Base-by-base conservation (phyloP, 1,140 invertebrate species). In the Monochamus saltuarius region DNA sequence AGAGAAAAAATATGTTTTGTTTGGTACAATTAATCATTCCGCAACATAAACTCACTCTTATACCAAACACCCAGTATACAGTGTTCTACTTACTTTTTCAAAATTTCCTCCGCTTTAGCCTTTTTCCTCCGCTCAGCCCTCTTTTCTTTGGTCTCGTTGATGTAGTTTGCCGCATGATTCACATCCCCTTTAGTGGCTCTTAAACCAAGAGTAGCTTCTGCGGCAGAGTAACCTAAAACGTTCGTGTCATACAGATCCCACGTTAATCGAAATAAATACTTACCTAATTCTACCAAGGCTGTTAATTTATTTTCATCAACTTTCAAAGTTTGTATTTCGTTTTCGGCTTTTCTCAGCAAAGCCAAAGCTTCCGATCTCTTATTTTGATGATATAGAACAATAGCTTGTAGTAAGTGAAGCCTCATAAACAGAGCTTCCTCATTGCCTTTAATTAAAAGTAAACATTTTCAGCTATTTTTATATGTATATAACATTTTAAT, bases 321-420 rank as follows among this genome's bases (percentile, higher is more conserved):
- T 75, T 84, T 83, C 0, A 91, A 72, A 29, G 72, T 75, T 17
- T 75, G 72, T 1, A 90, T 71, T 71, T 90, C 87, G 0, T 52
- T 40, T 64, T 87, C 82, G 0, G 85, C 87, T 56, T 81, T 75
- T 39, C 78, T 74, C 1, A 92, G 75, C 3, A 86, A 72, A 19
- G 71, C 65, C 19, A 77, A 77, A 0, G 89, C 87, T 59, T 85
- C 82, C 4, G 78, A 68, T 0, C 84, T 74, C 59, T 82, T 81
- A 68, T 89, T 88, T 74, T 87, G 84, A 72, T 92, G 89, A 74
- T 87, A 92, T 1, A 85, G 77, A 7, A 90, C 83, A 51, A 92
- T 86, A 1, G 86, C 90, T 77, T 92, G 89, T 13, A 92, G 78
- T 34, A 92, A 74, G 75, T 91, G 87, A 8, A 92, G 79, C 2